These are phyloP conservation scores for Nymphalis c-album DNA, from an alignment of 2,888 invertebrate species.

Conservation along the genomic window DNA sequence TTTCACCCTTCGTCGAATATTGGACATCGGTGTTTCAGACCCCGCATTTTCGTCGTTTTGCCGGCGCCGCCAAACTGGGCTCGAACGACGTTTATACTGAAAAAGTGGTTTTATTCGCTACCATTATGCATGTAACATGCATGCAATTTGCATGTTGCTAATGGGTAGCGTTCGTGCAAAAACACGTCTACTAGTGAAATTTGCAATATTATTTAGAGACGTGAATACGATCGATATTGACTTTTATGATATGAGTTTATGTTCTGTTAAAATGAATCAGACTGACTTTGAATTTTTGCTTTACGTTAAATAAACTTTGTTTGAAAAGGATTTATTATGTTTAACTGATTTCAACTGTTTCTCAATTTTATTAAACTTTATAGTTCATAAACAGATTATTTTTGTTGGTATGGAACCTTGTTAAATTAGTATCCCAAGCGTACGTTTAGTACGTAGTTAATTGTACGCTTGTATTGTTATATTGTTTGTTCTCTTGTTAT, in stretches of 20 bases:
- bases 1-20: constrained; percentile 76
- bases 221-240: not conserved
- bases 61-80: constrained; percentile 58
- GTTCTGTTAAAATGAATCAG: not conserved
- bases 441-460: too few relatives aligned
- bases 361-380: too few relatives aligned
- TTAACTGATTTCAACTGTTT: too few relatives aligned
- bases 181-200: constrained; percentile 30
- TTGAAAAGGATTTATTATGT: too few relatives aligned
- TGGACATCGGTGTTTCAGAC: constrained; percentile 73
- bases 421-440: too few relatives aligned
- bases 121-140: constrained; percentile 40
- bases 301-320: too few relatives aligned
- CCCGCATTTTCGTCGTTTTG: constrained; percentile 65
- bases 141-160: constrained; percentile 39
- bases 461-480: too few relatives aligned
- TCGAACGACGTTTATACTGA: constrained; percentile 45
- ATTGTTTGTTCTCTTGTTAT: too few relatives aligned
- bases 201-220: constrained; percentile 16
- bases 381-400: too few relatives aligned
- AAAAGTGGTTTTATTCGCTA: constrained; percentile 37
- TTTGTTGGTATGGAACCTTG: too few relatives aligned
- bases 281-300: too few relatives aligned
- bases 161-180: constrained; percentile 33
- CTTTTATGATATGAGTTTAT: not conserved